These are phyloP conservation scores for Drosophila borealis DNA, from an alignment of 2,888 invertebrate genomes.

Conservation along the genomic window DNA sequence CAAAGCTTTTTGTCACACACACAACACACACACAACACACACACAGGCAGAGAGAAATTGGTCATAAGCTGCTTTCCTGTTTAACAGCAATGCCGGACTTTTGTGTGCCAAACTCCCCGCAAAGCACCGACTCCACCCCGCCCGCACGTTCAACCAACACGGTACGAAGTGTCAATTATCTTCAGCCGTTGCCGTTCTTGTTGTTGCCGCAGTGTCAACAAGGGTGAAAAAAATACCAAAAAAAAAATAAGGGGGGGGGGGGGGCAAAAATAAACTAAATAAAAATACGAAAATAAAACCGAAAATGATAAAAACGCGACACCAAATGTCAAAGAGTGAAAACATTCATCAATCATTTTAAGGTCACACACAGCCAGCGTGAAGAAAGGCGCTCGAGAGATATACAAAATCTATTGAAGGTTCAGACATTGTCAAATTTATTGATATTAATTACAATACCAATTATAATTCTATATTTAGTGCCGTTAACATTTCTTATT, in stretches of 20 bases:
- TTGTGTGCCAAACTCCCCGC: conserved; percentile 7
- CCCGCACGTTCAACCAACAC: background rate
- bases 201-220: conserved; percentile 26
- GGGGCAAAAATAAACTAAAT: conserved; percentile 6
- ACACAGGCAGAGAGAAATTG: conserved; percentile 4
- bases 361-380: conserved; percentile 59
- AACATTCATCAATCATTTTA: conserved; percentile 77
- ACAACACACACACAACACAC: conserved; percentile 4
- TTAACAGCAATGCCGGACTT: conserved; percentile 25
- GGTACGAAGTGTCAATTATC: conserved; percentile 53
- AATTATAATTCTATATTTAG: conserved; percentile 55
- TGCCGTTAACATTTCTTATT: background rate
- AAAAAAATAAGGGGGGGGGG: background rate
- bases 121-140: background rate
- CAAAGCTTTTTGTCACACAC: conserved; percentile 38
- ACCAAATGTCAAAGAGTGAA: conserved; percentile 77
- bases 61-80: conserved; percentile 34
- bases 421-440: conserved; percentile 55
- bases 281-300: conserved; percentile 8
- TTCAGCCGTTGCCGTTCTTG: conserved; percentile 7
- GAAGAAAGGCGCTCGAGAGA: conserved; percentile 22
- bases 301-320: conserved; percentile 58
- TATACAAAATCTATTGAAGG: conserved; percentile 7
- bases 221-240: conserved; percentile 21
- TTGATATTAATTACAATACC: conserved; percentile 76